A percentile compares a stretch with the other conserved stretches of the same genome.
Evolutionary conservation across 2,113 vertebrate genomes (phyloP).

Genomic region (Phocoena phocoena): DNA sequence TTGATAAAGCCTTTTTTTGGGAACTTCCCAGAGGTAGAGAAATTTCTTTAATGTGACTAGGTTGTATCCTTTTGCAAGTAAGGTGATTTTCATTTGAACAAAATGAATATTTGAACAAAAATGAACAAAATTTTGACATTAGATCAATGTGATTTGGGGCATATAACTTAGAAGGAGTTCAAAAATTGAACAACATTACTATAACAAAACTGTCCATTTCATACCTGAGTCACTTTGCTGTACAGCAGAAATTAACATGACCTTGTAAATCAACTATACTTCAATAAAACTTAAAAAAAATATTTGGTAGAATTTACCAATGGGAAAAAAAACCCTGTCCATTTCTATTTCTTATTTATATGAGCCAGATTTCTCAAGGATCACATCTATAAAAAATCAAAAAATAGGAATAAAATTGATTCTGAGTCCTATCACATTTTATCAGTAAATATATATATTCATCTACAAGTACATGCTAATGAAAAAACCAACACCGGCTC

Average conservation of each 20-base stretch:
- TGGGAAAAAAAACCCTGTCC: not conserved
- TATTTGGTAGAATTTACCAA: not conserved
- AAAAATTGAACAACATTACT: not conserved
- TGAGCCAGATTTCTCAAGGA: not conserved
- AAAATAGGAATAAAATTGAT: slow-evolving; percentile 13
- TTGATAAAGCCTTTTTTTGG: not conserved
- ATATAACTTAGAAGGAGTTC: not conserved
- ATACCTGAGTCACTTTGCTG: not conserved
- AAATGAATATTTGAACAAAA: not conserved
- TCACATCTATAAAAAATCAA: not conserved
- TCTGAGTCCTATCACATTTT: not conserved
- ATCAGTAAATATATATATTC: not conserved
- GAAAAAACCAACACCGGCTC: not conserved
- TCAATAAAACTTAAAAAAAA: not conserved
- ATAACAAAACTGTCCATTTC: not conserved
- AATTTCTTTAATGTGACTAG: not conserved
- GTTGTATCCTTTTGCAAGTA: not conserved
- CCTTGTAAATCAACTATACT: not conserved
- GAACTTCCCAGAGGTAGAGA: not conserved
- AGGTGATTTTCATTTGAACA: slow-evolving; percentile 2
- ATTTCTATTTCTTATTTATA: slow-evolving; percentile 7
- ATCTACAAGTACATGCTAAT: not conserved
- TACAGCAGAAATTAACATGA: not conserved
- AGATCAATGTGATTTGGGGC: not conserved
- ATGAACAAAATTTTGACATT: no score